A percentile compares a stretch with the other conserved stretches of the same genome.
phyloP scores from a whole-genome alignment of 2,797 vertebrate species.

The Megalops cyprinoides region DNA sequence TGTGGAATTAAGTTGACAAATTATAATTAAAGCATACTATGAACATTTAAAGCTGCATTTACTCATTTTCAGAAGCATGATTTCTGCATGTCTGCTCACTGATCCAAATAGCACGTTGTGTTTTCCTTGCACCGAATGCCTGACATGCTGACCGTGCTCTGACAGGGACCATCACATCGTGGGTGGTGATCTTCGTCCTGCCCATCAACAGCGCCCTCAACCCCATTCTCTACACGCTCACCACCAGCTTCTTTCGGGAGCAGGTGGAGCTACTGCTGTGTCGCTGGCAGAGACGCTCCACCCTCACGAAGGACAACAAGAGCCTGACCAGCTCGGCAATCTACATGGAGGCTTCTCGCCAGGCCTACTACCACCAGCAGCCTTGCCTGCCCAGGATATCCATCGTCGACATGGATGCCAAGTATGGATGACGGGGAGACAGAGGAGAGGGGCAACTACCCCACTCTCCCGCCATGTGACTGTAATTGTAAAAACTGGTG shows the following conservation, averaged over 20 bases:
- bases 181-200: slow-evolving; percentile 82
- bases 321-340: slow-evolving; percentile 70
- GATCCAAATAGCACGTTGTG: too few relatives aligned
- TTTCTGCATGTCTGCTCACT: too few relatives aligned
- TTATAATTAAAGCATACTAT: too few relatives aligned
- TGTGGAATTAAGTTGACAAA: too few relatives aligned
- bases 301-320: slow-evolving; percentile 72
- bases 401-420: slow-evolving; percentile 57
- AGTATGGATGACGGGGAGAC: slow-evolving; percentile 62
- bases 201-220: slow-evolving; percentile 84
- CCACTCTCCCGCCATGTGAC: neutral
- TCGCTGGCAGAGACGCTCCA: slow-evolving; percentile 68
- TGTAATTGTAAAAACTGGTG: neutral
- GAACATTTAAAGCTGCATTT: too few relatives aligned
- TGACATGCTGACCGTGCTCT: neutral
- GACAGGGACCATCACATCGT: slow-evolving; percentile 77
- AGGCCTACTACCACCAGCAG: slow-evolving; percentile 58
- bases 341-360: slow-evolving; percentile 60
- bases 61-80: too few relatives aligned
- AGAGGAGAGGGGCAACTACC: neutral
- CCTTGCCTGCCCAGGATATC: slow-evolving; percentile 64
- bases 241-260: slow-evolving; percentile 82
- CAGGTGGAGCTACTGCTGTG: slow-evolving; percentile 79
- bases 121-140: too few relatives aligned
- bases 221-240: slow-evolving; percentile 79